These are phyloP conservation scores for Drosophila histrio DNA, from an alignment of 2,888 invertebrate species.

Conservation along the genomic window DNA sequence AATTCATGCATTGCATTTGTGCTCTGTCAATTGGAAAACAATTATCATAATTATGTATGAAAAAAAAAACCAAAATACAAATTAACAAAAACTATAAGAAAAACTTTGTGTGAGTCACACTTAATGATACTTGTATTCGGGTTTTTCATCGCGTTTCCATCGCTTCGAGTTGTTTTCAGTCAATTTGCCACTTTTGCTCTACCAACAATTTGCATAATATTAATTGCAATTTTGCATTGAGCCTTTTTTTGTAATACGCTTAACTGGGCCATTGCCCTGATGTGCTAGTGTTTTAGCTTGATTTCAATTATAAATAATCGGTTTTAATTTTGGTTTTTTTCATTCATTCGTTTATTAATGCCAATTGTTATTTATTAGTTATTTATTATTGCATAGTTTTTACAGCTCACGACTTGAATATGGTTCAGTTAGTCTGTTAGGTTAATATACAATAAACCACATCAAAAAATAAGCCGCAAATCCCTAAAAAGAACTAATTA, in stretches of 20 bases:
- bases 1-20: conserved; percentile 58
- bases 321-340: conserved; percentile 8
- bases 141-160: neutral
- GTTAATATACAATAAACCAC: neutral
- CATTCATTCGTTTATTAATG: neutral
- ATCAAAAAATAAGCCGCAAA: conserved; percentile 3
- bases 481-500: neutral
- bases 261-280: conserved; percentile 25
- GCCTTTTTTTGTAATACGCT: conserved; percentile 56
- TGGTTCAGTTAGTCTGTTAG: neutral
- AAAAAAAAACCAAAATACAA: neutral
- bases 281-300: conserved; percentile 21
- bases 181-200: conserved; percentile 18
- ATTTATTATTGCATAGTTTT: conserved; percentile 15
- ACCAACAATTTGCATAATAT: conserved; percentile 53
- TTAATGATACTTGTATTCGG: conserved; percentile 22
- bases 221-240: conserved; percentile 61
- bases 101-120: conserved; percentile 5
- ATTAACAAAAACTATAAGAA: neutral
- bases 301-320: conserved; percentile 55
- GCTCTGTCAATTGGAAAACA: conserved; percentile 78
- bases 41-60: conserved; percentile 67
- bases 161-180: neutral
- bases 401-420: neutral
- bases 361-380: conserved; percentile 29